Conservation (phyloP, 1,140 invertebrate genomes). For the Heliconius melpomene region DNA sequence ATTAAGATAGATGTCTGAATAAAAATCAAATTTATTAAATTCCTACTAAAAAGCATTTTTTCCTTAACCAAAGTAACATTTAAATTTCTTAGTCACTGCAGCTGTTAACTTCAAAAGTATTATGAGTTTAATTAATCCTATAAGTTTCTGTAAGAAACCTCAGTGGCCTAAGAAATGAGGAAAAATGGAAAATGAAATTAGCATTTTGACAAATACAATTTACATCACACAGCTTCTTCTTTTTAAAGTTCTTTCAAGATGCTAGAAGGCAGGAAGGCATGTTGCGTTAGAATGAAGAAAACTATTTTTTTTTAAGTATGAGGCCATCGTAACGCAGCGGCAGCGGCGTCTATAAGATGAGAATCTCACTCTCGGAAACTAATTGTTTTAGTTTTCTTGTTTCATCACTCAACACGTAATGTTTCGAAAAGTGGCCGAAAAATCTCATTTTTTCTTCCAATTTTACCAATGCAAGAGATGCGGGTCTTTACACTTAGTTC, state of each 20-base stretch:
- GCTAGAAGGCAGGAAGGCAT: not conserved
- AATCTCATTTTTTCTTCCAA: no score
- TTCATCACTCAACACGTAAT: no score
- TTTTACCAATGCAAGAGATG: no score
- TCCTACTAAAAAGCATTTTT: not conserved
- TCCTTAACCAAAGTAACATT: constrained; percentile 2
- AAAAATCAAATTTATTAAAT: not conserved
- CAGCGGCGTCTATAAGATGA: no score
- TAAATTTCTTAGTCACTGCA: constrained; percentile 12
- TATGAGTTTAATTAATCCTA: constrained; percentile 14
- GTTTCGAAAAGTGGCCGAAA: no score
- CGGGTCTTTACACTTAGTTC: no score
- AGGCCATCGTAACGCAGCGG: no score
- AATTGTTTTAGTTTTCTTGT: no score
- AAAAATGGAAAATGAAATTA: constrained; percentile 7
- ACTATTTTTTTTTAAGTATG: not conserved
- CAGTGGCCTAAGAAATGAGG: not conserved
- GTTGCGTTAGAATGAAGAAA: not conserved
- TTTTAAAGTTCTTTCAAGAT: not conserved
- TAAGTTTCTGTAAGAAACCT: constrained; percentile 1
- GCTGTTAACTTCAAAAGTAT: constrained; percentile 15
- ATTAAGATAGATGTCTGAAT: not conserved
- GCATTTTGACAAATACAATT: not conserved
- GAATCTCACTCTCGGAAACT: no score
- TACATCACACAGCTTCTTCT: not conserved